Evolutionary conservation across 1,140 invertebrate species (phyloP), one percentile per base, ranked within the genome.

Genomic region (Nilaparvata lugens): DNA sequence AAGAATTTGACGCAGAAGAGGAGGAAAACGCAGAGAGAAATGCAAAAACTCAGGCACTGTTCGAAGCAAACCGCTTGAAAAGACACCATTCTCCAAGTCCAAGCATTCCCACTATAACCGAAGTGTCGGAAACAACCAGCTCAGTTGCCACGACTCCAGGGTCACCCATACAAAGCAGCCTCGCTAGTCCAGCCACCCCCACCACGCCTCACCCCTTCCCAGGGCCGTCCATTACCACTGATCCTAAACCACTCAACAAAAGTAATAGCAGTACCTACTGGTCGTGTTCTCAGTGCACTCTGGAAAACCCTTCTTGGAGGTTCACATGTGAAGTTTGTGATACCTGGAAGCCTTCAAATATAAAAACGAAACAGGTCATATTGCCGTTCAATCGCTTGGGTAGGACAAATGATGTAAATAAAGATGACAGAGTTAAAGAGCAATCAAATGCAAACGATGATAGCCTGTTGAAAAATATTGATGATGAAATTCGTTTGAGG

Each of bases 281-380:
- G 80, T 67, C 70, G 5, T 82, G 80, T 67, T 72, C 76, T 4
- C 72, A 76, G 56, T 82, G 80, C 63, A 78, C 77, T 13, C 60
- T 80, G 21, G 75, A 77, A 66, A 82, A 82, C 65, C 73, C 75
- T 4, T 70, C 74, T 52, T 81, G 79, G 79, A 74, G 76, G 61
- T 72, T 80, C 19, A 77, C 78, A 23, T 82, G 80, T 65, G 77
- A 78, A 56, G 78, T 77, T 5, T 82, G 80, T 63, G 75, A 75
- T 23, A 71, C 64, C 45, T 69, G 65, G 64, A 56, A 65, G 21
- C 66, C 69, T 4, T 58, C 64, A 13, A 52, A 38, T 4, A 23
- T 52, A 1, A 28, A 35, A 35, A 35, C 31, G 7, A 35, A 35
- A 35, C 31, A 35, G 7, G 31, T 35, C 13, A 35, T 35, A 35